Conservation (phyloP, 2,113 vertebrate genomes). For the Rynchops niger region DNA sequence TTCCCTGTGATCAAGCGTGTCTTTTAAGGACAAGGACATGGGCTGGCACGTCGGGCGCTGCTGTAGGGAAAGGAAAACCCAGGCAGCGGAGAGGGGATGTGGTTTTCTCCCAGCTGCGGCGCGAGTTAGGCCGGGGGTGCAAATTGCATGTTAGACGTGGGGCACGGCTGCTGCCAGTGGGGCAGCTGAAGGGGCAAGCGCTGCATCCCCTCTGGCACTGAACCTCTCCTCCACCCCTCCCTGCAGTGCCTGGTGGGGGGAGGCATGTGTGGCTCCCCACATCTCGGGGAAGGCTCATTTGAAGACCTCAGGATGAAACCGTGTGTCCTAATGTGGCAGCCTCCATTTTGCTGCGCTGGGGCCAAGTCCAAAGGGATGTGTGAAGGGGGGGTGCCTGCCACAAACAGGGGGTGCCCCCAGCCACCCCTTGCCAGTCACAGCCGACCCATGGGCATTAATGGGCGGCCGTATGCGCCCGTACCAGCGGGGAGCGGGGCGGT, state of each 20-base stretch:
- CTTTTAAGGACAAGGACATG: constrained; percentile 46
- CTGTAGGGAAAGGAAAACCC: not conserved
- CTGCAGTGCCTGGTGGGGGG: not conserved
- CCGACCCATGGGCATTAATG: rapidly evolving
- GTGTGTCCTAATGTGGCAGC: not conserved
- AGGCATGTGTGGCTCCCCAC: rapidly evolving
- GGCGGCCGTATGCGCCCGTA: not conserved
- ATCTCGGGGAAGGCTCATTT: not conserved
- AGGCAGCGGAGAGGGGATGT: not conserved
- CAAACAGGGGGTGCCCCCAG: rapidly evolving
- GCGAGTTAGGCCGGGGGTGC: not conserved
- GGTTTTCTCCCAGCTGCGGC: not conserved
- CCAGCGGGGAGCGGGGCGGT: rapidly evolving
- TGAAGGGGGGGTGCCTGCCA: not conserved
- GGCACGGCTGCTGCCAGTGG: not conserved
- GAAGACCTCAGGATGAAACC: not conserved
- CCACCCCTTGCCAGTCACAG: not conserved
- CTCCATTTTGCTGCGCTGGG: not conserved
- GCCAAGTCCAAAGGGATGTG: not conserved
- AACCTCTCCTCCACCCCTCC: not conserved
- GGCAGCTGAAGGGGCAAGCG: not conserved
- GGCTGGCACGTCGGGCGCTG: not conserved
- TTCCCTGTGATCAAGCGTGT: not conserved
- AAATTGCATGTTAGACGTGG: not conserved
- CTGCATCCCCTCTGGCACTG: not conserved